A percentile compares a stretch with the other conserved stretches of the same genome.
Evolutionary conservation across 2,113 vertebrate genomes (phyloP).

Genomic region (Jaculus jaculus): DNA sequence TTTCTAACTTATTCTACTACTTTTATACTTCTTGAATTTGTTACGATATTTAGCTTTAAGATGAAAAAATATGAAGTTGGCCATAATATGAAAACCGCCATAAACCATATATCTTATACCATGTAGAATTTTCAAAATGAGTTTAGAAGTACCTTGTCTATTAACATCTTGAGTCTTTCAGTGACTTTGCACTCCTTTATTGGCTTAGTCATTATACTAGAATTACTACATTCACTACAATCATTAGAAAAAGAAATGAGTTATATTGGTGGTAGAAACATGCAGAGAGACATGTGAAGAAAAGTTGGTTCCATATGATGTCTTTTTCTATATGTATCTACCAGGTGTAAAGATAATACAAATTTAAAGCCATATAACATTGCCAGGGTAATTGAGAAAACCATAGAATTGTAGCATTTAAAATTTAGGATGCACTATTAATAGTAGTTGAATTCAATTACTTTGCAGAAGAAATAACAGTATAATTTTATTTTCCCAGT

Average conservation of each 20-base stretch:
- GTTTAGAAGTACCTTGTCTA: neutral
- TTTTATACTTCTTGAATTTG: neutral
- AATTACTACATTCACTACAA: neutral
- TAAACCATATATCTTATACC: neutral
- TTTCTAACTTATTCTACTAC: neutral
- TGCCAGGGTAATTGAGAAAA: neutral
- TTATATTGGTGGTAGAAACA: neutral
- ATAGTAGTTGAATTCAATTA: conserved; percentile 7
- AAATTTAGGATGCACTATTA: neutral
- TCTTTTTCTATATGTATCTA: neutral
- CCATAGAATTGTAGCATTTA: neutral
- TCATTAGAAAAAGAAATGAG: neutral
- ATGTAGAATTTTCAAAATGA: conserved; percentile 19
- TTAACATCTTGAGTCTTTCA: neutral
- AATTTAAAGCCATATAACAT: neutral
- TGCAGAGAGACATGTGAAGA: neutral
- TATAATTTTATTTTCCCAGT: neutral
- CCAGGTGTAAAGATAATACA: neutral
- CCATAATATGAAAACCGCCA: neutral
- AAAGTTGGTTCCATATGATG: neutral
- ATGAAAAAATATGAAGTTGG: neutral
- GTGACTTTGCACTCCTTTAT: neutral
- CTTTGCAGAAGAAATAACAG: neutral
- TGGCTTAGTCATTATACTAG: conserved; percentile 6
- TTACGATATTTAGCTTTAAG: neutral